Evolutionary conservation across 2,113 vertebrate species (phyloP), one percentile per base, ranked within the genome.

Genomic region (Peromyscus californicus): DNA sequence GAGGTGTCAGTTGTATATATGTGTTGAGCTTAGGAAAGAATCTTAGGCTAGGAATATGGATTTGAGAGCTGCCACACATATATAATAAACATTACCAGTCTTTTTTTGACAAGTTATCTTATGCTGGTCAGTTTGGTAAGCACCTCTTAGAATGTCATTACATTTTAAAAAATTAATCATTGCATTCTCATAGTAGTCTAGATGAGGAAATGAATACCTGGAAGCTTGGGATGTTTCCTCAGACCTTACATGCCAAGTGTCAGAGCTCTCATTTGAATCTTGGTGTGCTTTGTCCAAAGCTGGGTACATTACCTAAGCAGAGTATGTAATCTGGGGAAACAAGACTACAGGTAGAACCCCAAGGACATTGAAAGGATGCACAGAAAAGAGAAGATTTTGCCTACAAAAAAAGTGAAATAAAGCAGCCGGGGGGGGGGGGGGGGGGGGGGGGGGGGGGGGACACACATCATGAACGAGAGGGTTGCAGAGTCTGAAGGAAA

Each of bases 61-160:
- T n/a, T 67, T 84, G 86, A 88, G 70, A 95, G 51, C 12, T 90
- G 29, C 82, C 19, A 21, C 10, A 72, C 51, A 72, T 29, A 57
- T 42, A 36, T 57, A 90, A 69, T 67, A 87, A 93, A 83, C 48
- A 67, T 65, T 57, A 8, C 15, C 29, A 79, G 8, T n/a, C 39
- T 93, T 94, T 91, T 91, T 42, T 31, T 96, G 95, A 39, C 33
- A 70, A 4, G 63, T 91, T 61, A 95, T 65, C 26, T 91, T 90
- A 24, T 93, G 31, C 21, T 26, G 24, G 17, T 33, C 24, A 51
- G 19, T 89, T 79, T 93, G 48, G 5, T 91, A 36, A 93, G 42
- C 39, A 63, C n/a, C 61, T 97, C 7, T 91, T 70, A 75, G n/a
- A 33, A 36, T 89, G 33, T 75, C 21, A 86, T 59, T 95, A 82